Percentiles rank a stretch among this genome's conserved stretches.
These are phyloP conservation scores for Jordanella pulchra DNA, from an alignment of 2,797 vertebrate genomes.

Conservation along the genomic window DNA sequence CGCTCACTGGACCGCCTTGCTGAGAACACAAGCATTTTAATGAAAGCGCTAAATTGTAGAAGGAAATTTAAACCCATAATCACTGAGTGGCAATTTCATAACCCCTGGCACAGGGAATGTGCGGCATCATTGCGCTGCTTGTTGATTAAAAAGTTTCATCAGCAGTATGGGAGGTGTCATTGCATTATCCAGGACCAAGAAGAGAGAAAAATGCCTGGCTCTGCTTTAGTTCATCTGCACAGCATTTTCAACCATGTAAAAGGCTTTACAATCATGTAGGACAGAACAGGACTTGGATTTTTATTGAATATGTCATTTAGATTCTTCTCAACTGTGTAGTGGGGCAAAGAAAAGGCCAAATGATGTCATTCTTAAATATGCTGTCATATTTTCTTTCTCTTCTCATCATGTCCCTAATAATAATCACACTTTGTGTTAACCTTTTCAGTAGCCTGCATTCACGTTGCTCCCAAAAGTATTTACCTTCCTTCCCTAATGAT, in stretches of 20 bases:
- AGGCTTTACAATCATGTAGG: neutral
- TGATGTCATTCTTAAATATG: neutral
- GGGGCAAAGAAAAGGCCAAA: neutral
- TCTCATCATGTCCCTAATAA: neutral
- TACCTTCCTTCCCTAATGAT: neutral
- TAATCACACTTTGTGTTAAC: neutral
- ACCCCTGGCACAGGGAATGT: conserved; percentile 48
- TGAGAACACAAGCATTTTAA: conserved; percentile 40
- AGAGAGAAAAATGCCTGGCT: conserved; percentile 14
- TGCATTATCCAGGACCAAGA: conserved; percentile 31
- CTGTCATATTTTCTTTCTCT: neutral
- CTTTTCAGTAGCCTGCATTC: neutral
- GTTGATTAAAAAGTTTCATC: conserved; percentile 64
- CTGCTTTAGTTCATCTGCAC: conserved; percentile 6
- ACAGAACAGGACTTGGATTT: conserved; percentile 1
- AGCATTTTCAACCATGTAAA: conserved; percentile 13
- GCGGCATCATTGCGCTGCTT: conserved; percentile 22
- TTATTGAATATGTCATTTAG: neutral
- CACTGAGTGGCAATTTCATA: conserved; percentile 56
- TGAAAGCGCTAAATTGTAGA: conserved; percentile 61
- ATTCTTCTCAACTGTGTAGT: neutral
- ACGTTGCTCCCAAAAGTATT: neutral
- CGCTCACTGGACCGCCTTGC: conserved; percentile 17
- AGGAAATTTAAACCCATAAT: conserved; percentile 56
- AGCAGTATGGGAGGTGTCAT: conserved; percentile 49